phyloP scores from a whole-genome alignment of 2,113 vertebrate species.

The Ibidorhyncha struthersii region DNA sequence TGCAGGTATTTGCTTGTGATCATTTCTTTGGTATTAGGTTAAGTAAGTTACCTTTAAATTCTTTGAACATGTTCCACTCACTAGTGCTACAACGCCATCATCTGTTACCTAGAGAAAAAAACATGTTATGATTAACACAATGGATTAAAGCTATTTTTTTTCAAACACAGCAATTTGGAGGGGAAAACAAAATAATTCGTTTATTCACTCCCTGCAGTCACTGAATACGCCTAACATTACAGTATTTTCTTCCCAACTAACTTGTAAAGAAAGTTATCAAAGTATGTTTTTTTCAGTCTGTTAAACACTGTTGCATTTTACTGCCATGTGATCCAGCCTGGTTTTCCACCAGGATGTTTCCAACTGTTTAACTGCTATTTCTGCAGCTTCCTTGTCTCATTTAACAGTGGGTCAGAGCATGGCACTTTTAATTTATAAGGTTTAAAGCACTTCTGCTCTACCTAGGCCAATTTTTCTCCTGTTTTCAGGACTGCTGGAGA shows the following conservation, averaged over 20 bases:
- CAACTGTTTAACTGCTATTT: background rate
- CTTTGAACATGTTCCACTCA: constrained; percentile 81
- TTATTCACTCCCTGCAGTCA: background rate
- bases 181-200: background rate
- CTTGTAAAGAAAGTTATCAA: background rate
- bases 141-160: background rate
- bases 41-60: constrained; percentile 81
- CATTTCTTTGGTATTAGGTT: background rate
- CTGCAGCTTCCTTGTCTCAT: background rate
- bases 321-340: background rate
- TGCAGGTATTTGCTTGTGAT: background rate
- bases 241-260: background rate
- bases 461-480: background rate
- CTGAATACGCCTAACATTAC: background rate
- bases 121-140: background rate
- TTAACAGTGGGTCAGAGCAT: background rate
- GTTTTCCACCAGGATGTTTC: background rate
- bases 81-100: constrained; percentile 81
- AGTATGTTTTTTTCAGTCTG: background rate
- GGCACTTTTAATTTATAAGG: background rate
- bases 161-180: background rate
- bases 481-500: background rate
- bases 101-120: constrained; percentile 81
- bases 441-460: background rate
- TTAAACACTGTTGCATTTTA: background rate